These are phyloP conservation scores for Microtus ochrogaster DNA, from an alignment of 2,113 vertebrate species.

Conservation along the genomic window DNA sequence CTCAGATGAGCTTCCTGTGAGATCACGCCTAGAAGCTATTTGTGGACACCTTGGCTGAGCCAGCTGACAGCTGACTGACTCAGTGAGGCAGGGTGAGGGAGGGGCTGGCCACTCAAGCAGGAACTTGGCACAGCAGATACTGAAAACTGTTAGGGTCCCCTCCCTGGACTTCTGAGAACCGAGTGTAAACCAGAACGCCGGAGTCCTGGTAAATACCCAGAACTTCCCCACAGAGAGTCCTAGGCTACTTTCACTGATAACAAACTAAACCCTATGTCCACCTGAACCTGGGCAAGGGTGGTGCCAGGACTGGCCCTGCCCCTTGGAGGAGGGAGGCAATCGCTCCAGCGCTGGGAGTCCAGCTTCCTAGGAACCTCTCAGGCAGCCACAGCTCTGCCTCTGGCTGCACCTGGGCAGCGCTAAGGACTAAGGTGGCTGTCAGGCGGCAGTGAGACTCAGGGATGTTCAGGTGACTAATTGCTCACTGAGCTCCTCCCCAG, in stretches of 20 bases:
- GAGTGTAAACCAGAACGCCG: not conserved
- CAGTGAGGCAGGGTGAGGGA: slow-evolving; percentile 3
- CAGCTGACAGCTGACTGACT: slow-evolving; percentile 60
- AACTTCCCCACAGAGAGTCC: slow-evolving; percentile 57
- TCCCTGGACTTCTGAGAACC: not conserved
- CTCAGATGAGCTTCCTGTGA: slow-evolving; percentile 38
- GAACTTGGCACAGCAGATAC: not conserved
- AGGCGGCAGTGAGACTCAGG: not conserved
- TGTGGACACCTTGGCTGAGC: slow-evolving; percentile 5
- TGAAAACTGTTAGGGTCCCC: not conserved
- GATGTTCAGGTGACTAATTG: not conserved
- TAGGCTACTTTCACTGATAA: slow-evolving; percentile 40
- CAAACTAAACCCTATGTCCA: not conserved
- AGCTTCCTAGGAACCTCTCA: not conserved
- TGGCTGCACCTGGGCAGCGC: not conserved
- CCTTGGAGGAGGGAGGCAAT: not conserved
- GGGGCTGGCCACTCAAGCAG: not conserved
- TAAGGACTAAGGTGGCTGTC: not conserved
- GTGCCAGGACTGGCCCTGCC: not conserved
- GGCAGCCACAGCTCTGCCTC: not conserved
- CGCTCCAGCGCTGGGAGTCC: not conserved
- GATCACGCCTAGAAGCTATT: not conserved
- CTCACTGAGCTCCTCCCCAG: no score
- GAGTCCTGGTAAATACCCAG: not conserved
- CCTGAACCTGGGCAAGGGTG: not conserved